Evolutionary conservation across 2,113 vertebrate genomes (phyloP).

Genomic region (Clupea harengus): DNA sequence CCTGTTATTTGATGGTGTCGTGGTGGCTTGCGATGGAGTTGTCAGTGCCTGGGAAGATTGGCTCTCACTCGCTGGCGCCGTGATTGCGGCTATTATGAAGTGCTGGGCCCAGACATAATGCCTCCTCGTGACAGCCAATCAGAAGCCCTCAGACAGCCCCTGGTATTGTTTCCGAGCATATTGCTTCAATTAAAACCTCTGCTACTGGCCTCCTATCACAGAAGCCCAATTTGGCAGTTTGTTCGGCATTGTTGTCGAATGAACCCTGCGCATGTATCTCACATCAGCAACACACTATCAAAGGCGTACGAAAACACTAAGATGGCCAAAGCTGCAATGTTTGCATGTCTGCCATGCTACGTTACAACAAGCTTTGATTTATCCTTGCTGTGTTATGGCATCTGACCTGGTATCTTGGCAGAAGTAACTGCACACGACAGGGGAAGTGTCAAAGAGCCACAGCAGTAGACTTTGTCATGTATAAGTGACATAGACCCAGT

Average conservation of each 20-base stretch:
- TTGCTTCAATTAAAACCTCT: conserved; percentile 3
- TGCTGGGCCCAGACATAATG: not conserved
- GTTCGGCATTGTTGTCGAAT: not conserved
- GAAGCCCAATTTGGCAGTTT: not conserved
- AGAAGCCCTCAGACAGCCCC: not conserved
- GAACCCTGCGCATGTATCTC: not conserved
- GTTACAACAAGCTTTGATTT: not conserved
- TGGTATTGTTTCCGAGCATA: not conserved
- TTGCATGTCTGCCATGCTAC: not conserved
- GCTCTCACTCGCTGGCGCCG: not conserved
- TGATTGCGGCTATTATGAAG: conserved; percentile 12
- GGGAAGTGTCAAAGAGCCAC: not conserved
- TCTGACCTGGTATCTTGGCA: not conserved
- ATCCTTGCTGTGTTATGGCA: not conserved
- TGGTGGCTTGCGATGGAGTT: not conserved
- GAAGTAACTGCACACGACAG: not conserved
- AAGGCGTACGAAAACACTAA: not conserved
- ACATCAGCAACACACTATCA: not conserved
- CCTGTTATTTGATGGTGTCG: not conserved
- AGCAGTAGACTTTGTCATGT: not conserved
- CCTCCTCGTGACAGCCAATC: conserved; percentile 1
- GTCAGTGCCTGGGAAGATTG: not conserved
- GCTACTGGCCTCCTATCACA: not conserved
- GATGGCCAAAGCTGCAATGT: not conserved
- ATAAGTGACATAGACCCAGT: not conserved